Base-by-base conservation (phyloP, 2,888 invertebrate species). In the Chorisops tibialis region DNA sequence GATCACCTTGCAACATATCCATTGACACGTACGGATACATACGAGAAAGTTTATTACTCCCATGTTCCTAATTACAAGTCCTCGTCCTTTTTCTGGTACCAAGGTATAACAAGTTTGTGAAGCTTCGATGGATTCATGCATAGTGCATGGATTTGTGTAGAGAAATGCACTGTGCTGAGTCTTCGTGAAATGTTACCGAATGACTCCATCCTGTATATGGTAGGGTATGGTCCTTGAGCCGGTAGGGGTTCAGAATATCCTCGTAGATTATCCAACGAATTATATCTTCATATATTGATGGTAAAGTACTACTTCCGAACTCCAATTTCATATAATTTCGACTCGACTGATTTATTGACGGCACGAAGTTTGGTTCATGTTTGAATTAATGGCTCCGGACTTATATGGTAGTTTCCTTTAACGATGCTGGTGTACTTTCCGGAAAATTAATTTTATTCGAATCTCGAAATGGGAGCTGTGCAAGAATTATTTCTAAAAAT, bases 261-360 rank as follows among this genome's bases (percentile, higher is more conserved):
- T 35, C 30, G 50, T 49, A 60, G 50, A 37, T 60, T 50, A 60
- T 60, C 48, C 50, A 60, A 60, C 59, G 59, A 60, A 39, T 60
- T 60, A 60, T 60, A 60, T 60, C 50, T 60, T 49, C 59, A 60
- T 49, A 60, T 60, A 60, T 60, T 49, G 59, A 50, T 39, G 59
- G 59, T 60, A 60, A 60, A 50, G 50, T 50, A 60, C 41, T 60
- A 60, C 59, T 60, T 60, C n/a, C 38, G 48, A 60, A 60, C 59
- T 60, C 49, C 50, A 50, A 39, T 60, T 60, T 60, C 50, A 60
- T 60, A 49, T 60, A 49, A 49, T 60, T 49, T 60, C 47, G 50
- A 41, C 24, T 60, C 41, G 59, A 39, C 48, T 60, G 59, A 60
- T 60, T 60, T 60, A 60, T 60, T 50, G 59, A 60, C 39, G 41